Percentiles rank a stretch among this genome's conserved stretches.
These are phyloP conservation scores for Chrysotoxum bicinctum DNA, from an alignment of 2,888 invertebrate species.

Conservation along the genomic window DNA sequence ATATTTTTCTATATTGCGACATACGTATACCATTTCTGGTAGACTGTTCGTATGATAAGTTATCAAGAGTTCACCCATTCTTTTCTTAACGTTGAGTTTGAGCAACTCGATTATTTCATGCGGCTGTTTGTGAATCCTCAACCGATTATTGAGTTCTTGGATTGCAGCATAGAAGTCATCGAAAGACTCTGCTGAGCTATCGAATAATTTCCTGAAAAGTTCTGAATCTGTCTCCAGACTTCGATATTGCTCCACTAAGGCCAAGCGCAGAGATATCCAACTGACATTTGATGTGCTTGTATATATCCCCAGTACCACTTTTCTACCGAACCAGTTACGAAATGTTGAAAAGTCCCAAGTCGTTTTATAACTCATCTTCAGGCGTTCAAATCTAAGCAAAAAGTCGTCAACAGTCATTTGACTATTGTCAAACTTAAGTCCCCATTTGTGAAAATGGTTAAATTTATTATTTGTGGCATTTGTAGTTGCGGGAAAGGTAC, in stretches of 20 bases:
- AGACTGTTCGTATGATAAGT: background rate
- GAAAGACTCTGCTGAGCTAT: background rate
- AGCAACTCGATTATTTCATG: background rate
- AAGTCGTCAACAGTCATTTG: too few relatives aligned
- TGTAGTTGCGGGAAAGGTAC: too few relatives aligned
- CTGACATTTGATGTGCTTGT: background rate
- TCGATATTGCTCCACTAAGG: slow-evolving; percentile 6
- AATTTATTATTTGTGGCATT: too few relatives aligned
- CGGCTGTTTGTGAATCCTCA: background rate
- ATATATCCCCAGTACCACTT: background rate
- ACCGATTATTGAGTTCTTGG: background rate
- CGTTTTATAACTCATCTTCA: background rate
- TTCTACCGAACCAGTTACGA: background rate
- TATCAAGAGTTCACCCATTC: background rate
- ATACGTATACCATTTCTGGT: background rate
- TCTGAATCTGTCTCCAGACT: slow-evolving; percentile 12
- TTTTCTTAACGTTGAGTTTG: background rate
- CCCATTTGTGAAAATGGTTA: too few relatives aligned
- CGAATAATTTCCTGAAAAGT: background rate
- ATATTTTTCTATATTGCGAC: background rate
- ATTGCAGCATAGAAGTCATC: slow-evolving; percentile 4
- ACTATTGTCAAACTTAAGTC: too few relatives aligned
- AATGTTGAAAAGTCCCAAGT: background rate
- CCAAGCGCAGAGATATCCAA: background rate
- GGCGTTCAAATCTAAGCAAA: too few relatives aligned